Conservation (phyloP, 2,888 invertebrate species). For the Eumerus sabulonum region DNA sequence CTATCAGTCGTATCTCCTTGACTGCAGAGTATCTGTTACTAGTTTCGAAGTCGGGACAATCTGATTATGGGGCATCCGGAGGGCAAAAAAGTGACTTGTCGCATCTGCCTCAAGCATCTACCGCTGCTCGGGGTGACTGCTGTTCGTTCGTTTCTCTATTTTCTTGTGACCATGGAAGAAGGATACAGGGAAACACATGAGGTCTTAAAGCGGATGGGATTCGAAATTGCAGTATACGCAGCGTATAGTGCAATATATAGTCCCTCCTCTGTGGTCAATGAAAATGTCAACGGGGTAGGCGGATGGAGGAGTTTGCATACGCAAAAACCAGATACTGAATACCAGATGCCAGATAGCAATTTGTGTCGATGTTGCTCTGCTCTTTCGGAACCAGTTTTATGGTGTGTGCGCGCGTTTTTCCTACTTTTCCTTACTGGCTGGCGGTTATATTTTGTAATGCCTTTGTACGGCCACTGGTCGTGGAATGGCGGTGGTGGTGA, state of each 20-base stretch:
- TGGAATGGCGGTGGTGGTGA: background rate
- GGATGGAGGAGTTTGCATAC: constrained; percentile 11
- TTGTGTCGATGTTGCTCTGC: constrained; percentile 35
- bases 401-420: constrained; percentile 22
- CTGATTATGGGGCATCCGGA: constrained; percentile 47
- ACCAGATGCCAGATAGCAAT: constrained; percentile 22
- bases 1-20: constrained; percentile 43
- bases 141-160: too few relatives aligned
- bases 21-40: constrained; percentile 32
- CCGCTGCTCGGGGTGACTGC: too few relatives aligned
- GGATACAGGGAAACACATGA: too few relatives aligned
- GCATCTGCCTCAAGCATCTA: too few relatives aligned
- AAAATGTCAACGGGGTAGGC: constrained; percentile 45
- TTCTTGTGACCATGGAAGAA: too few relatives aligned
- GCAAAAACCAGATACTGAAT: constrained; percentile 28
- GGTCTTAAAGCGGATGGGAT: too few relatives aligned
- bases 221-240: too few relatives aligned
- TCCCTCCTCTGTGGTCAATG: constrained; percentile 41
- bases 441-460: constrained; percentile 34
- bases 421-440: constrained; percentile 4
- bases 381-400: constrained; percentile 43
- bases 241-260: too few relatives aligned
- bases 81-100: background rate
- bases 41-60: constrained; percentile 49
- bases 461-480: constrained; percentile 32